Base-by-base conservation (phyloP, 2,888 invertebrate species). In the Crossocerus cetratus region DNA sequence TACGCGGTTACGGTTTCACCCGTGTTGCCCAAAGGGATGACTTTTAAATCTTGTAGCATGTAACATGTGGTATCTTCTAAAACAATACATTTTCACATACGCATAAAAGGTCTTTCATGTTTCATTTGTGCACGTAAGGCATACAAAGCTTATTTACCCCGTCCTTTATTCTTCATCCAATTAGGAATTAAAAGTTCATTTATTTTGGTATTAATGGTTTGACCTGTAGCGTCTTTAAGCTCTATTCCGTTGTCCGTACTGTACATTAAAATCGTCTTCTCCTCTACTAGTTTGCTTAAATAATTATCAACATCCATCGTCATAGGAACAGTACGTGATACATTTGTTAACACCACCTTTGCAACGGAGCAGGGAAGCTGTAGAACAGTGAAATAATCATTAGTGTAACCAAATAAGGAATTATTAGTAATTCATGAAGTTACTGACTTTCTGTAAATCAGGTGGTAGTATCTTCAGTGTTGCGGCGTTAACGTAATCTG, bases 121-220 rank as follows among this genome's bases (percentile, higher is more conserved):
- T 0, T 8, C 8, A 32, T 32, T 32, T 8, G 32, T 1, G 1
- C 32, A 32, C 3, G 11, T 8, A 49, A 49, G 3, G 1, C 5
- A 49, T 13, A 49, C 4, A 49, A 49, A 49, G 16, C 49, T 49
- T 61, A 63, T 49, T 70, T 72, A 84, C 86, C 80, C n/a, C 82
- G 53, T 32, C 77, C 69, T 16, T 73, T 63, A 22, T 66, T 16
- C 42, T 77, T 76, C 60, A 86, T 74, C 83, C 85, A 86, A 5
- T 60, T 76, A 11, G 89, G 88, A 21, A 66, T 77, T 11, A 90
- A 69, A 0, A 83, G 56, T 4, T 77, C 16, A 13, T 72, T 84
- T n/a, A 90, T 69, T 20, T 68, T 74, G 0, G 84, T 77, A 65
- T 89, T 90, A 8, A 90, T 56, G 49, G 49, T 71, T 65, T 83